These are phyloP conservation scores for Drosophila nigromelanica DNA, from an alignment of 1,140 invertebrate genomes.

Conservation along the genomic window DNA sequence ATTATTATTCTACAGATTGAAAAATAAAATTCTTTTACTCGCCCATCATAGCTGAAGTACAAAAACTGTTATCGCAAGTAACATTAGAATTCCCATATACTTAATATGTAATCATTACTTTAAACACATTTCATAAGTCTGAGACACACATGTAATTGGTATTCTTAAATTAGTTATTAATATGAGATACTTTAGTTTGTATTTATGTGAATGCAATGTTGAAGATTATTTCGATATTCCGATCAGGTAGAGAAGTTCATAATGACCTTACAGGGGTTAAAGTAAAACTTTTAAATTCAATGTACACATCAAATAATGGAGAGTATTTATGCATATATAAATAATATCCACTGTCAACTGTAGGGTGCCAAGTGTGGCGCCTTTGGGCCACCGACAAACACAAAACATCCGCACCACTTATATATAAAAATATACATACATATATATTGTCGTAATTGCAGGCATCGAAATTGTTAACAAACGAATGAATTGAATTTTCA, in stretches of 20 bases:
- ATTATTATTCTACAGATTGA: too few species aligned
- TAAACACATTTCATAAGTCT: too few species aligned
- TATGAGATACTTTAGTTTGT: too few species aligned
- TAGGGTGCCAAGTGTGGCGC: conserved; percentile 37
- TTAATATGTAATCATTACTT: too few species aligned
- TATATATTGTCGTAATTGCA: conserved; percentile 44
- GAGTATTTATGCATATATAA: background rate
- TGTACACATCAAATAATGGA: background rate
- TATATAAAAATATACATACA: too few species aligned
- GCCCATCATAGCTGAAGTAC: too few species aligned
- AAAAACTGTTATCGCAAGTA: too few species aligned
- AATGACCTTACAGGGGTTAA: conserved; percentile 14
- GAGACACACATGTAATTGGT: too few species aligned
- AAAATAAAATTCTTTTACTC: too few species aligned
- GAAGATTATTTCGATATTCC: conserved; percentile 10
- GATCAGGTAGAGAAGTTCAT: background rate
- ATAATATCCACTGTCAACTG: background rate
- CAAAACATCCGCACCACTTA: background rate
- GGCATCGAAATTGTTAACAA: conserved; percentile 28
- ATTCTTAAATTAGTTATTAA: too few species aligned
- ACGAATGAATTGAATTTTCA: conserved; percentile 64
- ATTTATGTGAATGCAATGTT: background rate
- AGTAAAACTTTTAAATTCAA: conserved; percentile 10
- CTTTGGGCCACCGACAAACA: conserved; percentile 25
- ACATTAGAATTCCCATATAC: too few species aligned